Base-by-base conservation (phyloP, 2,888 invertebrate species). In the Sturmia bella region DNA sequence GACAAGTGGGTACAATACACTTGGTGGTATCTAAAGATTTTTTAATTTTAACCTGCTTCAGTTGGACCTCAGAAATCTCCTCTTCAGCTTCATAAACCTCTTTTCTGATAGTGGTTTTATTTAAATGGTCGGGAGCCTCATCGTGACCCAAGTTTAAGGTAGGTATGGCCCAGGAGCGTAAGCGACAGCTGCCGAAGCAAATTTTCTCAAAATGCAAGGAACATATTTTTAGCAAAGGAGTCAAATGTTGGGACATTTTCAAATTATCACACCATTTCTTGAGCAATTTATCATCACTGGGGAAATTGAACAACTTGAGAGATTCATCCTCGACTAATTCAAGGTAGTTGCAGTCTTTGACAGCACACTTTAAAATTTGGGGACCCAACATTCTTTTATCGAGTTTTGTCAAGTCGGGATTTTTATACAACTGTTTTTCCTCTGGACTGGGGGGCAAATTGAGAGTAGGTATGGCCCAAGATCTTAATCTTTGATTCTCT, bases 381-480 rank as follows among this genome's bases (percentile, higher is more conserved):
- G 84, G 84, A 2, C 85, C 85, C 32, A 85, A 50, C 66, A 82
- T 78, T 48, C 84, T 66, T 13, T 72, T 66, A n/a, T 80, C 79
- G 2, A 84, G 50, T 15, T 76, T 59, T 0, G 75, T 70, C 13
- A 84, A 43, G 48, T 85, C 84, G 0, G 85, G 84, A 54, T 85
- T 85, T 24, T 74, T 70, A 41, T 85, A 80, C 17, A 84, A 54
- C 15, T 70, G 66, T 19, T 45, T 63, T 13, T 48, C 57, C 7
- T 61, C 59, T 6, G 61, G 45, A 13, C n/a, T 19, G 1, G 66
- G 43, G 7, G 84, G 76, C 9, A 85, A 69, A 19, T 85, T 83
- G 6, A 89, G 50, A 0, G 89, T 89, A 0, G 89, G 89, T 70
- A 89, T 83, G 12, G 88, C 87, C 89, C 89, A 89, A 0, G 87